Base-by-base conservation (phyloP, 2,888 invertebrate species). In the Eretmocerus hayati region DNA sequence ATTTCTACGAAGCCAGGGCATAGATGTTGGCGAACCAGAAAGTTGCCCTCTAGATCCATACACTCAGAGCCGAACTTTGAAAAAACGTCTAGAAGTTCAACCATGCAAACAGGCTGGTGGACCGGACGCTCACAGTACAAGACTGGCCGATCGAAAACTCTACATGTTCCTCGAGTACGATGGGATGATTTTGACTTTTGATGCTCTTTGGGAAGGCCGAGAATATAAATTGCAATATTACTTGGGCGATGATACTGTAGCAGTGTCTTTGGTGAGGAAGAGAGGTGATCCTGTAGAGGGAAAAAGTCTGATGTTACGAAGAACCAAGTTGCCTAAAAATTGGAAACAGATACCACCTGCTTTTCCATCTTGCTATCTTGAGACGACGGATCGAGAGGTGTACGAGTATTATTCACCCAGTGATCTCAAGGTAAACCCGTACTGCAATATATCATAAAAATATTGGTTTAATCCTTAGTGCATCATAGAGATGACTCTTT, bases 1-100 rank as follows among this genome's bases (percentile, higher is more conserved):
- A 72, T 92, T 84, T 75, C 72, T 91, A 64, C 80, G 77, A 54
- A 90, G 89, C 58, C 89, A 91, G 73, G 92, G 92, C 2, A 74
- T 92, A 42, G 82, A 84, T 53, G 67, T 91, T 36, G 81, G 81
- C 22, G 80, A 81, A 19, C 74, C 80, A 11, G 88, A 90, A 67
- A 74, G 77, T 19, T 64, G 83, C 54, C 90, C 90, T 0, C 72
- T 75, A 13, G 90, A 91, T 69, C 81, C 84, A 1, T 85, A 85
- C 64, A 77, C 75, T 0, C 71, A 76, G 46, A 62, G 55, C 4
- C 64, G 64, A 21, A 15, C 38, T 15, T 46, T 41, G 15, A 59
- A 48, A 43, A 48, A 21, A 5, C 6, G n/a, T 33, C 31, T 18
- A 11, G 23, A 9, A 23, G 15, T 2, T 2, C 48, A 15, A 22